Evolutionary conservation across 2,113 vertebrate genomes (phyloP).

Genomic region (Rhea americana): DNA sequence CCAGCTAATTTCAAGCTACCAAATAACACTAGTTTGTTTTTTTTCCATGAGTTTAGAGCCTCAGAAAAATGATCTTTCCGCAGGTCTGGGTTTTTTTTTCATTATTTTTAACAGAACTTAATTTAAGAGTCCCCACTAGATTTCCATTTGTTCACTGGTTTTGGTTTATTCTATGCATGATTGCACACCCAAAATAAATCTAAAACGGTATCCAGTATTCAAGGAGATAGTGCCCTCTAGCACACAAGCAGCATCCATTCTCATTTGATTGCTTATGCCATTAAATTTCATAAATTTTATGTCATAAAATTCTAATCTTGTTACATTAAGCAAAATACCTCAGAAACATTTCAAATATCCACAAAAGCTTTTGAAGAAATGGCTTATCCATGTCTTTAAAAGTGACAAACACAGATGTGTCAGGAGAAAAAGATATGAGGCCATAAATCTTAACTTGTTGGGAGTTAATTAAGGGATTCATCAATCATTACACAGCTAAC

Average conservation of each 20-base stretch:
- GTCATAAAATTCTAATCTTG: slow-evolving; percentile 61
- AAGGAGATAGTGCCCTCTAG: slow-evolving; percentile 60
- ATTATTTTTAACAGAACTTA: not conserved
- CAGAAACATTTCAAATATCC: slow-evolving; percentile 59
- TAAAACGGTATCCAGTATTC: slow-evolving; percentile 14
- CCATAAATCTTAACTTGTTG: slow-evolving; percentile 73
- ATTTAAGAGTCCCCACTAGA: not conserved
- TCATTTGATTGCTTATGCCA: not conserved
- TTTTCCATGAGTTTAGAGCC: not conserved
- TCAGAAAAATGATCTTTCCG: not conserved
- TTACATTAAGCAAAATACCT: slow-evolving; percentile 62
- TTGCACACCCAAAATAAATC: slow-evolving; percentile 5
- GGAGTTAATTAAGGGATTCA: slow-evolving; percentile 76
- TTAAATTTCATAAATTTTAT: slow-evolving; percentile 46
- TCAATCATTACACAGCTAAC: slow-evolving; percentile 68
- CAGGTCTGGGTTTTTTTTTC: not conserved
- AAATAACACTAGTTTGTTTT: not conserved
- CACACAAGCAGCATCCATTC: slow-evolving; percentile 26
- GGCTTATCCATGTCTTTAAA: slow-evolving; percentile 64
- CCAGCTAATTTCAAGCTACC: not conserved
- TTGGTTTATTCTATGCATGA: not conserved
- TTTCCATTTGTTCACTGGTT: not conserved
- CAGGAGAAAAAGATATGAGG: slow-evolving; percentile 64
- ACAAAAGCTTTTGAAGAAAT: slow-evolving; percentile 52
- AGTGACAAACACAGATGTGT: slow-evolving; percentile 70